Conservation (phyloP, 2,888 invertebrate species). For the Osedax frankpressi region DNA sequence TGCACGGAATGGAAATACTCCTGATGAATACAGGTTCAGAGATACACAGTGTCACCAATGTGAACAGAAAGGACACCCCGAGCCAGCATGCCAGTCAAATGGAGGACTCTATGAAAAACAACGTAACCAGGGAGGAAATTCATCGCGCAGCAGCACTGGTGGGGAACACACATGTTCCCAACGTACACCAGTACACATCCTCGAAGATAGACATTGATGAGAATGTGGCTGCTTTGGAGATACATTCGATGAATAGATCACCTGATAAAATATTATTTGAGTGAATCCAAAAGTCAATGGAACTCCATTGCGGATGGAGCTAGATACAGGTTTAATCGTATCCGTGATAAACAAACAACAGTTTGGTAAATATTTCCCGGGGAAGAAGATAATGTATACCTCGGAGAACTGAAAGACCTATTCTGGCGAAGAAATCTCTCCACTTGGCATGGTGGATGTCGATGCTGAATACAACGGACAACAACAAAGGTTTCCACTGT, state of each 20-base stretch:
- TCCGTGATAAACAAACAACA: not conserved
- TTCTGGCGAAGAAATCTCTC: constrained; percentile 2
- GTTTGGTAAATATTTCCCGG: not conserved
- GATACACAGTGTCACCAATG: too few relatives aligned
- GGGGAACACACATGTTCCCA: not conserved
- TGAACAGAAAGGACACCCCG: not conserved
- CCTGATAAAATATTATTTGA: too few relatives aligned
- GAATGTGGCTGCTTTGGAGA: too few relatives aligned
- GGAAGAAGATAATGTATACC: not conserved
- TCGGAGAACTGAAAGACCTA: not conserved
- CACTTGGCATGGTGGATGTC: not conserved
- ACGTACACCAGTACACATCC: not conserved
- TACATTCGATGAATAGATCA: too few relatives aligned
- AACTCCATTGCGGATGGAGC: not conserved
- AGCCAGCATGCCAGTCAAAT: constrained; percentile 1
- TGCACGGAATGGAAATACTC: not conserved
- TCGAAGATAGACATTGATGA: too few relatives aligned
- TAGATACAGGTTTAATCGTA: not conserved
- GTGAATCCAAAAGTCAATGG: not conserved
- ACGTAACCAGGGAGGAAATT: not conserved
- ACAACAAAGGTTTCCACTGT: not conserved
- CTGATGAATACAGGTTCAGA: too few relatives aligned
- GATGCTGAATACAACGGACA: not conserved
- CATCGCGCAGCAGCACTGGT: not conserved
- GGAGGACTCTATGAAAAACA: not conserved